Evolutionary conservation across 2,113 vertebrate species (phyloP).

Genomic region (Cisticola juncidis): DNA sequence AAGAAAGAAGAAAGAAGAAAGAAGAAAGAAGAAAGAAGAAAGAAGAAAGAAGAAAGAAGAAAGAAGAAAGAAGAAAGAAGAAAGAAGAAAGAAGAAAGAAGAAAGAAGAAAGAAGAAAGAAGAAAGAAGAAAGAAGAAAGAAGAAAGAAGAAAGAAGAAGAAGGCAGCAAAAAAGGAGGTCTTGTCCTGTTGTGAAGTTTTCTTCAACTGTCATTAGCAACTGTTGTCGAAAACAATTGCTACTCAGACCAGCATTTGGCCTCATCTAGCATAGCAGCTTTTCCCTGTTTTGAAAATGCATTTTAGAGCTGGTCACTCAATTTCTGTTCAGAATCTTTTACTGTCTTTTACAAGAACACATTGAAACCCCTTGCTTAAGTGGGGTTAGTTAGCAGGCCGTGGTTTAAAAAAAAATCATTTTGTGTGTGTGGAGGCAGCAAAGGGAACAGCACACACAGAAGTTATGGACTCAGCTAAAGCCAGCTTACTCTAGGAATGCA

Average conservation of each 20-base stretch:
- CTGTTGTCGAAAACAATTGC: background rate
- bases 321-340: background rate
- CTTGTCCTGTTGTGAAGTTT: background rate
- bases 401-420: background rate
- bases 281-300: background rate
- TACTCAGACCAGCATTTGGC: background rate
- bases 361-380: background rate
- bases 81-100: background rate
- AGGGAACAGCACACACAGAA: background rate
- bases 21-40: background rate
- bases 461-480: conserved; percentile 27
- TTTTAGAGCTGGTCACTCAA: background rate
- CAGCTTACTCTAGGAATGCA: conserved; percentile 57
- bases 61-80: background rate
- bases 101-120: background rate
- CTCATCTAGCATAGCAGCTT: background rate
- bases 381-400: background rate
- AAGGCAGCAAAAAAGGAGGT: background rate
- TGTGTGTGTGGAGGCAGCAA: background rate
- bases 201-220: background rate
- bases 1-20: background rate
- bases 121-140: background rate
- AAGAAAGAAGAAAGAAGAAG: background rate
- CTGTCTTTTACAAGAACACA: background rate
- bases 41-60: background rate